A percentile compares a stretch with the other conserved stretches of the same genome.
Evolutionary conservation across 2,797 vertebrate species (phyloP).

Genomic region (Paramormyrops hopkinsi): DNA sequence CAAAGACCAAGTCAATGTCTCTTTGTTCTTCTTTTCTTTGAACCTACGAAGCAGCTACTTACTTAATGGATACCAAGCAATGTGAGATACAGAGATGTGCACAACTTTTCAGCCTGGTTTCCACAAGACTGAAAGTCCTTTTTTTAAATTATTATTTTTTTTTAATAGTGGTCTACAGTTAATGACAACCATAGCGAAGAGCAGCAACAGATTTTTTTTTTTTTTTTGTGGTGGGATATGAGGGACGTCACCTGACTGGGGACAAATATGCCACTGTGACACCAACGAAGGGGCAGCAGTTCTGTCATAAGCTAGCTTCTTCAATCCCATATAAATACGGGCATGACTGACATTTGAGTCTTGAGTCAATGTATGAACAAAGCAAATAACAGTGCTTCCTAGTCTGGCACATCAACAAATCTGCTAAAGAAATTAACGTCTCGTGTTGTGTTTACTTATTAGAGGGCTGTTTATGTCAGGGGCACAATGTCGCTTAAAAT

Average conservation of each 20-base stretch:
- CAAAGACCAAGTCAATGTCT: constrained; percentile 54
- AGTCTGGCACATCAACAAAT: neutral
- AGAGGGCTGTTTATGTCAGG: neutral
- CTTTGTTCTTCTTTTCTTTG: constrained; percentile 49
- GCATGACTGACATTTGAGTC: neutral
- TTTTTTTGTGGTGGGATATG: constrained; percentile 34
- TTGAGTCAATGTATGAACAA: neutral
- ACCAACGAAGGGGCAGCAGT: neutral
- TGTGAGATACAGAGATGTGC: constrained; percentile 52
- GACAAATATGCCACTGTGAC: constrained; percentile 17
- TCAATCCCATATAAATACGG: neutral
- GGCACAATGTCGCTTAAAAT: neutral
- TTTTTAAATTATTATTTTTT: constrained; percentile 26
- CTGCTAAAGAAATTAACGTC: neutral
- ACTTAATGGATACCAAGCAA: constrained; percentile 28
- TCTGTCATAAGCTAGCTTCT: neutral
- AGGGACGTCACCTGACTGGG: constrained; percentile 22
- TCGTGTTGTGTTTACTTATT: neutral
- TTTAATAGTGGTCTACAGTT: constrained; percentile 62
- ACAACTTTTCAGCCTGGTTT: constrained; percentile 35
- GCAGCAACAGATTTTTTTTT: constrained; percentile 53
- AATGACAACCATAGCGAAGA: constrained; percentile 59
- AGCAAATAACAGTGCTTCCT: neutral
- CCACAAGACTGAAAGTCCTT: constrained; percentile 39
- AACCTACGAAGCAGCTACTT: constrained; percentile 60